Evolutionary conservation across 2,113 vertebrate species (phyloP).

Genomic region (Pollimyrus isidori): DNA sequence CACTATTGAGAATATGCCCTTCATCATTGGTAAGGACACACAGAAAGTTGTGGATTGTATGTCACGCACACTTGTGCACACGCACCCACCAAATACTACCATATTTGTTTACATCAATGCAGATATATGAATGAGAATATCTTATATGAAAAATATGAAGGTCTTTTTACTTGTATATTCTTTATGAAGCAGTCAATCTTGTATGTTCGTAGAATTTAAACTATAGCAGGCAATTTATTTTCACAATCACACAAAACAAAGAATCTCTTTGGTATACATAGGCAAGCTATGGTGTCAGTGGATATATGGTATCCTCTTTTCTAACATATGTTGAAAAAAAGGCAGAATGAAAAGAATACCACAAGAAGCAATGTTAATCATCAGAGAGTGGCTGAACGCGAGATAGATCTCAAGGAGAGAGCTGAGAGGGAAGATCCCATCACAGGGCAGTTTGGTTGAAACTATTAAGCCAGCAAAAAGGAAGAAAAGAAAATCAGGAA

Average conservation of each 20-base stretch:
- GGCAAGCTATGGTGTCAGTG: not conserved
- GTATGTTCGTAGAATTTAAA: not conserved
- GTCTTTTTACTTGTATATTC: not conserved
- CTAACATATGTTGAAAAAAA: not conserved
- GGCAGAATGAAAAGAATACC: not conserved
- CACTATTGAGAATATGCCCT: not conserved
- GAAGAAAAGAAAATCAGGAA: not conserved
- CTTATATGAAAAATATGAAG: not conserved
- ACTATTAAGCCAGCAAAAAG: not conserved
- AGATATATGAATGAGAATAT: not conserved
- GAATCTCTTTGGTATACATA: not conserved
- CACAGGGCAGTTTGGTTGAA: not conserved
- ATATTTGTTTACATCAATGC: not conserved
- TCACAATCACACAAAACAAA: not conserved
- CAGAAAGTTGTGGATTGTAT: not conserved
- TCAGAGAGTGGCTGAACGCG: not conserved
- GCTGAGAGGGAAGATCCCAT: not conserved
- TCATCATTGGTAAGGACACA: not conserved
- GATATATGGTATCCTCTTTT: not conserved
- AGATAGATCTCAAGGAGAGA: not conserved
- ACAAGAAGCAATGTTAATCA: not conserved
- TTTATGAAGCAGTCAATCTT: not conserved
- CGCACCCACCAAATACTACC: not conserved
- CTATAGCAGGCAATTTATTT: not conserved
- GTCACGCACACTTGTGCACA: not conserved